These are phyloP conservation scores for Oxystoma pomonae DNA, from an alignment of 2,888 invertebrate genomes.

Conservation along the genomic window DNA sequence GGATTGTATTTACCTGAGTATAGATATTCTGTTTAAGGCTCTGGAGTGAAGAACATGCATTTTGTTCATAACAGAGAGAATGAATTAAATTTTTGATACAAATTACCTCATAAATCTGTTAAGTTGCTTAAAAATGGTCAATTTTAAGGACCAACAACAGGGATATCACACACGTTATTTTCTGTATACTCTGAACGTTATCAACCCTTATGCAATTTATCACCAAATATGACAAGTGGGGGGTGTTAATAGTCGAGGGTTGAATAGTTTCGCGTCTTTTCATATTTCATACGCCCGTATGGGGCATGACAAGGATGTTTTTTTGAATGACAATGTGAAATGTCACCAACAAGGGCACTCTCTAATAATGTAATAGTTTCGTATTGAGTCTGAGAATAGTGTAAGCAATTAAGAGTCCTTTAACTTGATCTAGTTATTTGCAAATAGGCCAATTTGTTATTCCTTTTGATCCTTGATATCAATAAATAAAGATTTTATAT, in stretches of 20 bases:
- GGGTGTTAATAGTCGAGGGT: conserved; percentile 42
- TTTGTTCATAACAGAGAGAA: too few relatives aligned
- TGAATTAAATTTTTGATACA: too few relatives aligned
- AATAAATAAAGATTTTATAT: too few relatives aligned
- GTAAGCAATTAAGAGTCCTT: background rate
- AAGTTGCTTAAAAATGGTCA: too few relatives aligned
- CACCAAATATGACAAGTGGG: conserved; percentile 41
- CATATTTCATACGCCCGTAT: conserved; percentile 13
- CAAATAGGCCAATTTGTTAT: background rate
- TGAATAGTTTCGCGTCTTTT: conserved; percentile 12
- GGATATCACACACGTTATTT: too few relatives aligned
- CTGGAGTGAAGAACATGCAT: too few relatives aligned
- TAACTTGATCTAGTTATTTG: background rate
- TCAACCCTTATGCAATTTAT: conserved; percentile 43
- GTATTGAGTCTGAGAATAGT: background rate
- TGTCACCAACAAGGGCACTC: background rate
- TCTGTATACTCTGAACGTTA: conserved; percentile 42
- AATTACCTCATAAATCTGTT: too few relatives aligned
- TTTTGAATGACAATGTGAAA: background rate
- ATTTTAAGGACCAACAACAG: too few relatives aligned
- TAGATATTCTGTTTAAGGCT: too few relatives aligned
- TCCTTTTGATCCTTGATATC: too few relatives aligned
- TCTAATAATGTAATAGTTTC: background rate
- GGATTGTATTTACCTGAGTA: too few relatives aligned
- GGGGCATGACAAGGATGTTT: conserved; percentile 13